Evolutionary conservation across 1,140 invertebrate genomes (phyloP).

Genomic region (Eurosta solidaginis): DNA sequence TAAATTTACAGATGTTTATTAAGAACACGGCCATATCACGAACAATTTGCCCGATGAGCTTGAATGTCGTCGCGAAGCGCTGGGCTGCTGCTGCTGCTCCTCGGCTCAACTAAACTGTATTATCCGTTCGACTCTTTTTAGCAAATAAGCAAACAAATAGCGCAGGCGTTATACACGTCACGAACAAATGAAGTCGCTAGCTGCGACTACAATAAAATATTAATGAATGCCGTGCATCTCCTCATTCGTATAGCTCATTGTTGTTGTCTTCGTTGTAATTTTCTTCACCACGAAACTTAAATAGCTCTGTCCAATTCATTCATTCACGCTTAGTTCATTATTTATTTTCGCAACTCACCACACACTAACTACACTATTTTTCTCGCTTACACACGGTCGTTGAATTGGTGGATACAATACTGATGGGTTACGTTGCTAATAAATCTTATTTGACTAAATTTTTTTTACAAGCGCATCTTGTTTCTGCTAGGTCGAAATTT

Average conservation of each 20-base stretch:
- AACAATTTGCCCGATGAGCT: conserved; percentile 43
- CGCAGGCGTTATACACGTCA: neutral
- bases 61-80: conserved; percentile 16
- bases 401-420: neutral
- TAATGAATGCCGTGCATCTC: neutral
- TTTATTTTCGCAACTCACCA: neutral
- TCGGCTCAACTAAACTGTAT: too few relatives aligned
- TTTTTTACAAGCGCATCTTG: neutral
- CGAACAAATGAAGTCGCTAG: neutral
- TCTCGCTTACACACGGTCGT: neutral
- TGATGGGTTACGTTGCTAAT: conserved; percentile 17
- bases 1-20: conserved; percentile 85
- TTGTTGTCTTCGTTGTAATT: neutral
- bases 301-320: neutral
- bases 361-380: neutral
- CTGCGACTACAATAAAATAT: neutral
- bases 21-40: conserved; percentile 79
- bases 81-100: neutral
- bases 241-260: neutral
- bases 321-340: neutral
- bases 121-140: conserved; percentile 5
- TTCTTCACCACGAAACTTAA: conserved; percentile 20
- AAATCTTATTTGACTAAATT: conserved; percentile 17
- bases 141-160: neutral
- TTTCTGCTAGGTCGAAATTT: neutral